Evolutionary conservation across 1,140 invertebrate species (phyloP).

Genomic region (Proales similis): DNA sequence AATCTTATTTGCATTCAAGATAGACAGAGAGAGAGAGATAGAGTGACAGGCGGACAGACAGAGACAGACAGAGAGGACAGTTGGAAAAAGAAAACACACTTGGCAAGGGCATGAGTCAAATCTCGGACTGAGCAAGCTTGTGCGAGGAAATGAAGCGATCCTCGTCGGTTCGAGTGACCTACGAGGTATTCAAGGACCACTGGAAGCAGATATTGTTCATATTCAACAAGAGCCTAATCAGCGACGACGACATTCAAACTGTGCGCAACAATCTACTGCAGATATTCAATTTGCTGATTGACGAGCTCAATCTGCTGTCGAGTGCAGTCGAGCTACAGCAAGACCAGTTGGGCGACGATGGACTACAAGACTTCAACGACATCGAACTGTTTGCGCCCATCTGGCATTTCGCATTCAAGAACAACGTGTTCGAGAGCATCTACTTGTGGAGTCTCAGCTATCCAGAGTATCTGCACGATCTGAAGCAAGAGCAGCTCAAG

Average conservation of each 20-base stretch:
- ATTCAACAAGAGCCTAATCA: slow-evolving; percentile 53
- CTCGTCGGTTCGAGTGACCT: no score
- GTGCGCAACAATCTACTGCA: slow-evolving; percentile 86
- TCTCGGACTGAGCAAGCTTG: no score
- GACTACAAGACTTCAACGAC: slow-evolving; percentile 39
- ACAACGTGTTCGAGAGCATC: slow-evolving; percentile 56
- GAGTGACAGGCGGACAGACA: no score
- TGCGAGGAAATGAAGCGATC: no score
- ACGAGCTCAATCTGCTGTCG: slow-evolving; percentile 63
- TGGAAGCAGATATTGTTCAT: slow-evolving; percentile 84
- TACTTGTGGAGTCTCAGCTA: slow-evolving; percentile 54
- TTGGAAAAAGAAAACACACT: no score
- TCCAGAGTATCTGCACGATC: slow-evolving; percentile 60
- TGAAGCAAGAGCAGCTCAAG: slow-evolving; percentile 70
- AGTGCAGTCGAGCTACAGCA: slow-evolving; percentile 45
- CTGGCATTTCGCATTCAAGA: slow-evolving; percentile 53
- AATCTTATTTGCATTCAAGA: no score
- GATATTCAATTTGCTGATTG: slow-evolving; percentile 75
- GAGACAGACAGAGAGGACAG: no score
- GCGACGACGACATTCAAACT: slow-evolving; percentile 69
- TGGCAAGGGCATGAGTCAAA: no score
- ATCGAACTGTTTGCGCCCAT: slow-evolving; percentile 52
- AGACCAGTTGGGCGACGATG: slow-evolving; percentile 51
- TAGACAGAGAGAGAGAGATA: no score
- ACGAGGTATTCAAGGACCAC: slow-evolving; percentile 84